phyloP scores from a whole-genome alignment of 2,888 invertebrate genomes.

The Mesorhabditis sp. region DNA sequence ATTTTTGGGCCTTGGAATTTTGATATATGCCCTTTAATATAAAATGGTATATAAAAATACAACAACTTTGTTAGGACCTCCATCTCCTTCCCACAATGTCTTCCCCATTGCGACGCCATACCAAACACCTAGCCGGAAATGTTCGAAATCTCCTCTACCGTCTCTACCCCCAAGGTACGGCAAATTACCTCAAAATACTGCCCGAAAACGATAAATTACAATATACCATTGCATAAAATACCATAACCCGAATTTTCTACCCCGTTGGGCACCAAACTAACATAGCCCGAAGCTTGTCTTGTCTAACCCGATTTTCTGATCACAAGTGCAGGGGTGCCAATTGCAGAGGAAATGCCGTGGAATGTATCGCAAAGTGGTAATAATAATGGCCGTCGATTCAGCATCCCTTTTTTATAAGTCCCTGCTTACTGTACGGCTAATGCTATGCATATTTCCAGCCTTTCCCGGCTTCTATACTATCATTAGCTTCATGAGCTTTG shows the following conservation, averaged over 20 bases:
- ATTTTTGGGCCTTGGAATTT: no score
- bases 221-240: no score
- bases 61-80: constrained; percentile 35
- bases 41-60: no score
- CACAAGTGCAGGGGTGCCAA: constrained; percentile 2
- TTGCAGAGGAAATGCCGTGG: constrained; percentile 6
- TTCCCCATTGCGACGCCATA: constrained; percentile 52
- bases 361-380: constrained; percentile 6
- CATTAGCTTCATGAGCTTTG: no score
- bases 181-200: background rate
- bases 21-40: no score
- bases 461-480: no score
- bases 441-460: no score
- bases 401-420: background rate
- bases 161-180: constrained; percentile 67
- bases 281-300: background rate
- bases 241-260: background rate
- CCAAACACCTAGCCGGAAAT: constrained; percentile 66
- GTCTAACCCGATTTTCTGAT: background rate
- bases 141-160: constrained; percentile 80
- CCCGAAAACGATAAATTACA: no score
- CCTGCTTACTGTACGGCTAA: no score
- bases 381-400: background rate
- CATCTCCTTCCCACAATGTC: constrained; percentile 45
- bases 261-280: background rate